Evolutionary conservation across 1,140 invertebrate genomes (phyloP).

Genomic region (Leptinotarsa texana): DNA sequence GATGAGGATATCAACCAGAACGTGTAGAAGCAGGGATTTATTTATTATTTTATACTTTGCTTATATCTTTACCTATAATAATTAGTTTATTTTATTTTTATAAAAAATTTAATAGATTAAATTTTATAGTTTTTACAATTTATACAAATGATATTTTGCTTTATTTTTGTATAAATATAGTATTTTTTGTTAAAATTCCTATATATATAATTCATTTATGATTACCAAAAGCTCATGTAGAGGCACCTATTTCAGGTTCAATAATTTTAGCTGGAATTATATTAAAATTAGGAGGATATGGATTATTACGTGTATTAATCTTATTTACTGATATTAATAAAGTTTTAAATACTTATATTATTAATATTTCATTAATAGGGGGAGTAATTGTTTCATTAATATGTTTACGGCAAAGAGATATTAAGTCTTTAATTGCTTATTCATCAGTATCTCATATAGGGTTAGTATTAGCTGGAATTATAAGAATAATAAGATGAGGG

Average conservation of each 20-base stretch:
- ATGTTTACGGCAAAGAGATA: conserved; percentile 65
- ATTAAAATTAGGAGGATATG: conserved; percentile 71
- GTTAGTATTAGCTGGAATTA: conserved; percentile 58
- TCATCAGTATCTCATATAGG: conserved; percentile 66
- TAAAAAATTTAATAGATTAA: conserved; percentile 54
- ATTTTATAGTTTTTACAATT: conserved; percentile 57
- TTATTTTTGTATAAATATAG: conserved; percentile 60
- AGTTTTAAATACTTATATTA: conserved; percentile 57
- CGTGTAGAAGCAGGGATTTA: conserved; percentile 64
- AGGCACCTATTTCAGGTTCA: conserved; percentile 69
- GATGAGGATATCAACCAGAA: conserved; percentile 66
- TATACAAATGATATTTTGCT: conserved; percentile 56
- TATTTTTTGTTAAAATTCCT: conserved; percentile 72
- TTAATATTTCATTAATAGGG: conserved; percentile 62
- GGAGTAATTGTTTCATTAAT: conserved; percentile 62
- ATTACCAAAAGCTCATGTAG: conserved; percentile 74
- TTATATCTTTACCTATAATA: conserved; percentile 65
- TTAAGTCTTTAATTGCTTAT: conserved; percentile 68
- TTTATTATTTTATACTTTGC: conserved; percentile 68
- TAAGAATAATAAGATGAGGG: conserved; percentile 58
- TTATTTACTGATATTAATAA: conserved; percentile 55
- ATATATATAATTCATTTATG: conserved; percentile 72
- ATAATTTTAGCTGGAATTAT: conserved; percentile 73
- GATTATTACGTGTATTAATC: conserved; percentile 61
- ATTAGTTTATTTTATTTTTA: conserved; percentile 59